A percentile compares a stretch with the other conserved stretches of the same genome.
Conservation (phyloP, 1,140 invertebrate genomes). For the Diprion similis region DNA sequence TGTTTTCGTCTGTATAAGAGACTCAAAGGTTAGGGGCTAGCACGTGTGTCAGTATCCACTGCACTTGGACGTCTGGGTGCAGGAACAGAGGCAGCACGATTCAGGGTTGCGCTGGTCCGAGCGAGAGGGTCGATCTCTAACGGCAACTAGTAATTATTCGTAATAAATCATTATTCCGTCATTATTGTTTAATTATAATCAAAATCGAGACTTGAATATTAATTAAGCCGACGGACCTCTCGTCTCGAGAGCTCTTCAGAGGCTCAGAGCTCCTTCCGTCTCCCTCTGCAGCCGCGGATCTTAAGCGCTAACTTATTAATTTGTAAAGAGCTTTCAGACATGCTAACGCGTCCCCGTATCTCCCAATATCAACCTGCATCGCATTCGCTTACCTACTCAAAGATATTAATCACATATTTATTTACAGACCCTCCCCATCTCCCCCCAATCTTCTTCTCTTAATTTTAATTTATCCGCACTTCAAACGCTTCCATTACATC, state of each 20-base stretch:
- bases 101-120: constrained; percentile 16
- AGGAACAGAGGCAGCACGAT: too few relatives aligned
- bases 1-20: background rate
- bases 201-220: constrained; percentile 56
- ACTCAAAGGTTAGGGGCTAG: background rate
- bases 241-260: too few relatives aligned
- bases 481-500: too few relatives aligned
- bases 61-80: too few relatives aligned
- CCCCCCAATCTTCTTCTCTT: background rate
- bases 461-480: too few relatives aligned
- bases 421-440: background rate
- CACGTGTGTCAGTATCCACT: background rate
- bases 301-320: background rate
- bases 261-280: background rate
- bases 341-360: background rate
- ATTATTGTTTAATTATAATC: constrained; percentile 59
- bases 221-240: constrained; percentile 37
- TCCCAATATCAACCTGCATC: background rate
- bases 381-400: constrained; percentile 1
- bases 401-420: background rate
- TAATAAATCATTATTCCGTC: constrained; percentile 56
- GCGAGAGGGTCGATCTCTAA: constrained; percentile 37
- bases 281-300: background rate
- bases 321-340: constrained; percentile 3
- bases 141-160: constrained; percentile 52